Conservation (phyloP, 2,888 invertebrate species). For the Melitaea athalia region DNA sequence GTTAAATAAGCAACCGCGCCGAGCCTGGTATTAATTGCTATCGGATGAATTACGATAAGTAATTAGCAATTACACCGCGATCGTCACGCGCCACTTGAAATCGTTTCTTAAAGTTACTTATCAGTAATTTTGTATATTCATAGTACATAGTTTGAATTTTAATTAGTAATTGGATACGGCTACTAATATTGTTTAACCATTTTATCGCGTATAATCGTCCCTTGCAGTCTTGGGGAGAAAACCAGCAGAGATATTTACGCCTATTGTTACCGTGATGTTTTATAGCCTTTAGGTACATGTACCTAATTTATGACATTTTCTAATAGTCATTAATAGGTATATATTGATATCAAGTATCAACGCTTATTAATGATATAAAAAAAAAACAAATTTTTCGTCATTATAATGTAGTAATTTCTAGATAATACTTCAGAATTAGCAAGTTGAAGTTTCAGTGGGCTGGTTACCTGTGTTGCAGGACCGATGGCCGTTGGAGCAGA, state of each 20-base stretch:
- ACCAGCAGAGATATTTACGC: background rate
- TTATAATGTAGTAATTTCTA: too few species aligned
- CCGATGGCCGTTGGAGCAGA: too few species aligned
- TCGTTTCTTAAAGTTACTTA: background rate
- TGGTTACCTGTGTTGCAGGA: too few species aligned
- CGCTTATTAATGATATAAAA: background rate
- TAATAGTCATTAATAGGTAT: too few species aligned
- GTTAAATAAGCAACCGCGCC: conserved; percentile 53
- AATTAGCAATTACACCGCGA: conserved; percentile 70
- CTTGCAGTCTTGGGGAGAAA: background rate
- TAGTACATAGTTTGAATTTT: background rate
- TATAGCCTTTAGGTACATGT: too few species aligned
- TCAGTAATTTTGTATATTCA: background rate
- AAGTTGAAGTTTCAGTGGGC: too few species aligned
- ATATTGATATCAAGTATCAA: background rate
- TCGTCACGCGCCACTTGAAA: conserved; percentile 42
- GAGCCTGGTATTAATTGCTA: conserved; percentile 65
- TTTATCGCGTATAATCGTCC: background rate
- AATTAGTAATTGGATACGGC: background rate
- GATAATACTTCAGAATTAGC: too few species aligned
- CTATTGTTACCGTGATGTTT: background rate
- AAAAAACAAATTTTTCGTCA: background rate
- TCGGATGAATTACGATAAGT: conserved; percentile 71
- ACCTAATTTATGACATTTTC: too few species aligned
- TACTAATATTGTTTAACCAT: background rate